Conservation (phyloP, 2,888 invertebrate genomes). For the Luperina nickerlii region DNA sequence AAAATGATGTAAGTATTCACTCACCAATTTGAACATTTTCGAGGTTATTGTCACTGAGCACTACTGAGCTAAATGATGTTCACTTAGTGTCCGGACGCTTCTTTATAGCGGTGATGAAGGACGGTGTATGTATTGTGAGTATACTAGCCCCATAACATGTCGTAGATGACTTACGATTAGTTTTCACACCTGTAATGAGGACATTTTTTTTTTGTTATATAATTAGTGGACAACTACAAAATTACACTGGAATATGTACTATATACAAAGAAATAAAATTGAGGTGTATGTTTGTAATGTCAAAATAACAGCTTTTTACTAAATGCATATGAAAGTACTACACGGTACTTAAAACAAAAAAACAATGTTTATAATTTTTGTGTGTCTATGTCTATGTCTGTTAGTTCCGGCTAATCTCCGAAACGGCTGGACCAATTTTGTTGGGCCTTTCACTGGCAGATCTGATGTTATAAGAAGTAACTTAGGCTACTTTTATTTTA, state of each 20-base stretch:
- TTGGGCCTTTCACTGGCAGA: no score
- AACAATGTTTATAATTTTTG: no score
- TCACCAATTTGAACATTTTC: slow-evolving; percentile 87
- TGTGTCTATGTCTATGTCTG: no score
- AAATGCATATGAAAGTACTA: no score
- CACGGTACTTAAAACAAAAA: no score
- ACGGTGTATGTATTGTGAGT: slow-evolving; percentile 45
- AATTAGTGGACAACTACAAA: not conserved
- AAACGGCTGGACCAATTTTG: no score
- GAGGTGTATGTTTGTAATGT: no score
- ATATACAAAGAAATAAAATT: no score
- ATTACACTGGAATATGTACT: not conserved
- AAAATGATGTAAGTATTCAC: slow-evolving; percentile 59
- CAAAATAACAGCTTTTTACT: no score
- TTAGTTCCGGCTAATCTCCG: no score
- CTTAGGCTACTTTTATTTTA: no score
- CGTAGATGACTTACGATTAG: slow-evolving; percentile 11
- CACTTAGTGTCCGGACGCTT: slow-evolving; percentile 42
- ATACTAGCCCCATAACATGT: slow-evolving; percentile 28
- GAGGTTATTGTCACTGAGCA: slow-evolving; percentile 51
- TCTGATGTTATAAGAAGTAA: no score
- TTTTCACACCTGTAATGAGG: slow-evolving; percentile 36
- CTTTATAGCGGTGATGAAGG: slow-evolving; percentile 72
- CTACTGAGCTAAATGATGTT: slow-evolving; percentile 68
- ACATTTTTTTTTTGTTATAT: slow-evolving; percentile 7